Evolutionary conservation across 1,140 invertebrate species (phyloP).

Genomic region (Caligus rogercresseyi): DNA sequence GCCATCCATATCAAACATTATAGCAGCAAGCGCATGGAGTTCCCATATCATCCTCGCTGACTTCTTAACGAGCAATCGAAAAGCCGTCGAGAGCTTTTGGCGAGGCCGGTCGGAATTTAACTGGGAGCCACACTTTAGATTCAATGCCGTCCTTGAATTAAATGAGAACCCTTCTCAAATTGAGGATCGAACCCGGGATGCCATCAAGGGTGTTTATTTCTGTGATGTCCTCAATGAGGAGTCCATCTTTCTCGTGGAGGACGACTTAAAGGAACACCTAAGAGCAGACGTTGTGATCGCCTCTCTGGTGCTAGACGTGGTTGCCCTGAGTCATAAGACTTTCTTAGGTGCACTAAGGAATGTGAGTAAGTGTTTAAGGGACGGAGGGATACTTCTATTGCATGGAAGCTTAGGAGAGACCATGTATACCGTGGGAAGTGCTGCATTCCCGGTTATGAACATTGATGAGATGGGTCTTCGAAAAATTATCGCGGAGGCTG

Average conservation of each 20-base stretch:
- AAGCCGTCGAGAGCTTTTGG: not conserved
- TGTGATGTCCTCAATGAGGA: not conserved
- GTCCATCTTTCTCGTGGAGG: not conserved
- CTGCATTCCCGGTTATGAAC: slow-evolving; percentile 13
- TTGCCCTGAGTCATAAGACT: not conserved
- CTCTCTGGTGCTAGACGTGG: slow-evolving; percentile 11
- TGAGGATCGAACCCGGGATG: not conserved
- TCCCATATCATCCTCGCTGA: slow-evolving; percentile 11
- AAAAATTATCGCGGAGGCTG: not conserved
- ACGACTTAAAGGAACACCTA: not conserved
- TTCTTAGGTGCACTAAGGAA: slow-evolving; percentile 1
- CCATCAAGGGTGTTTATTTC: not conserved
- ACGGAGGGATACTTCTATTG: not conserved
- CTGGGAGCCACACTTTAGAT: slow-evolving; percentile 9
- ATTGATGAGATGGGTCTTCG: slow-evolving; percentile 3
- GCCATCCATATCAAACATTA: slow-evolving; percentile 16
- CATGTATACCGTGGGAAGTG: slow-evolving; percentile 16
- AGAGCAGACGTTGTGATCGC: slow-evolving; percentile 7
- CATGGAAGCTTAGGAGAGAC: slow-evolving; percentile 4
- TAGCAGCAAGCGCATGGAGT: slow-evolving; percentile 2
- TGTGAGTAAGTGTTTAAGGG: not conserved
- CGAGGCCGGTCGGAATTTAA: not conserved
- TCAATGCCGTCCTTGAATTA: slow-evolving; percentile 2
- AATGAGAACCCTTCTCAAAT: not conserved
- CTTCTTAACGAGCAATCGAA: not conserved